Evolutionary conservation across 2,888 invertebrate genomes (phyloP).

Genomic region (Plutella xylostella): DNA sequence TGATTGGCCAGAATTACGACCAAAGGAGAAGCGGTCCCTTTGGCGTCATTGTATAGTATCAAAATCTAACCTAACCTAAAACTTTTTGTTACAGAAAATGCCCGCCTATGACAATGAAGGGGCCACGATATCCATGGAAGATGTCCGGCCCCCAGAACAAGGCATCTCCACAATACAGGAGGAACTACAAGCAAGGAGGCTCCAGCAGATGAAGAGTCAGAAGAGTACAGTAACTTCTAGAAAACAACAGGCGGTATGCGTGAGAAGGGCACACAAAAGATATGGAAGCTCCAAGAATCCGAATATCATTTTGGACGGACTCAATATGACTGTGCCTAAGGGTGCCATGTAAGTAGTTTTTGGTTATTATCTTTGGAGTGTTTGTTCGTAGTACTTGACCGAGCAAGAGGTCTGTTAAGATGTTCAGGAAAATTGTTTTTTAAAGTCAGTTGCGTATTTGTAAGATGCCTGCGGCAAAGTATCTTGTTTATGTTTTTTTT

Average conservation of each 20-base stretch:
- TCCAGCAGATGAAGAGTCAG: slow-evolving; percentile 68
- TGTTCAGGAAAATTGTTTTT: no score
- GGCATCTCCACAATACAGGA: slow-evolving; percentile 40
- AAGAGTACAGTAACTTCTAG: slow-evolving; percentile 78
- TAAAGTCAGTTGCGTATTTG: no score
- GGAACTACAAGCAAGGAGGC: slow-evolving; percentile 37
- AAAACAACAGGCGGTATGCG: slow-evolving; percentile 85
- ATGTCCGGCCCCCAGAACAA: slow-evolving; percentile 37
- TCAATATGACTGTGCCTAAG: slow-evolving; percentile 93
- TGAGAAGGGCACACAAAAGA: slow-evolving; percentile 84
- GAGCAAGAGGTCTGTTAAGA: no score
- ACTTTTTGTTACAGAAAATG: slow-evolving; percentile 36
- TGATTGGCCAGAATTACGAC: no score
- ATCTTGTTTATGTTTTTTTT: no score
- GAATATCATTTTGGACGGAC: slow-evolving; percentile 84
- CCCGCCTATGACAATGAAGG: slow-evolving; percentile 64
- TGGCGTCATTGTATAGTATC: no score
- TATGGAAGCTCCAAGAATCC: slow-evolving; percentile 85
- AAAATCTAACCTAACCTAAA: no score
- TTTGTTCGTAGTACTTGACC: no score
- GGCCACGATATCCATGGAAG: slow-evolving; percentile 59
- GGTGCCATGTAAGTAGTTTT: slow-evolving; percentile 81
- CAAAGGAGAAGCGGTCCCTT: no score
- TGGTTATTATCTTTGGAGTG: background rate
- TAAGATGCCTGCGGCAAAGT: no score